Conservation (phyloP, 1,140 invertebrate genomes). For the Achroia grisella region DNA sequence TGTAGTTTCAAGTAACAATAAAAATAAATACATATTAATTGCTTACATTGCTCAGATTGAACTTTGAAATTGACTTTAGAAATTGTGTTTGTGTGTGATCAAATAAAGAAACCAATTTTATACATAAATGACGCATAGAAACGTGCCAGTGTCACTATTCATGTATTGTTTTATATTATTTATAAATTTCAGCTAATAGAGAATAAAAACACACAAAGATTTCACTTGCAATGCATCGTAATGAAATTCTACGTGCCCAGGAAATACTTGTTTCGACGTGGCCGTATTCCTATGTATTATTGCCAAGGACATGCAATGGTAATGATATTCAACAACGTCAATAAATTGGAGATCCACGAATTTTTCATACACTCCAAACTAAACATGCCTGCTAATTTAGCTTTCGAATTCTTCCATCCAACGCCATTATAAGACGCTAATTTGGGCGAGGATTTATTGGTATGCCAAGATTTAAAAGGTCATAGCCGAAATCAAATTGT, state of each 20-base stretch:
- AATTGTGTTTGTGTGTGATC: too few species aligned
- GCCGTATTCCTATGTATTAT: constrained; percentile 38
- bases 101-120: too few species aligned
- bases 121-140: too few species aligned
- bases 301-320: constrained; percentile 28
- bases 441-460: constrained; percentile 29
- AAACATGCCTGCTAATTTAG: constrained; percentile 26
- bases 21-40: too few species aligned
- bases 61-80: too few species aligned
- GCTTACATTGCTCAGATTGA: too few species aligned
- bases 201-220: constrained; percentile 15
- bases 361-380: constrained; percentile 24
- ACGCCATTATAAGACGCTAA: constrained; percentile 16
- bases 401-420: constrained; percentile 40
- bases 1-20: too few species aligned
- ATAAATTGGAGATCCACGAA: constrained; percentile 36
- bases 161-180: too few species aligned
- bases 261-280: constrained; percentile 26
- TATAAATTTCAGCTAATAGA: constrained; percentile 30
- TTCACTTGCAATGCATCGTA: constrained; percentile 30
- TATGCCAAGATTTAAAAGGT: constrained; percentile 29
- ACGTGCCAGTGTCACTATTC: too few species aligned
- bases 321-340: constrained; percentile 25
- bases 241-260: constrained; percentile 28
- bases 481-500: too few species aligned